Evolutionary conservation across 2,797 vertebrate genomes (phyloP).

Genomic region (Sebastes hopkinsi): DNA sequence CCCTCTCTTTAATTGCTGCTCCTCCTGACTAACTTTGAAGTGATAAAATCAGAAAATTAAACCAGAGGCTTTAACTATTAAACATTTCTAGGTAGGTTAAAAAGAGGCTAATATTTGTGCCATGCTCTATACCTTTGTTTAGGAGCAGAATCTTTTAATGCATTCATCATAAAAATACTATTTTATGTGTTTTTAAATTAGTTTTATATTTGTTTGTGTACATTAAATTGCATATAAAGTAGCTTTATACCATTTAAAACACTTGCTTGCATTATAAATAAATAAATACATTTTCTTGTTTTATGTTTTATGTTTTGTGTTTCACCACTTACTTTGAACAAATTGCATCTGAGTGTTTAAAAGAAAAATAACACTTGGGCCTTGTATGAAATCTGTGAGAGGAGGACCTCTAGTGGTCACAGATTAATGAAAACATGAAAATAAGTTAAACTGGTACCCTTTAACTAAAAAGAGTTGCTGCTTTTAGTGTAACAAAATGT

Average conservation of each 20-base stretch:
- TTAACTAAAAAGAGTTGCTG: neutral
- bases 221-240: neutral
- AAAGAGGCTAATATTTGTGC: neutral
- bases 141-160: neutral
- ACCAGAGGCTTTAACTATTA: neutral
- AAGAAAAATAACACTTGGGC: neutral
- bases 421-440: neutral
- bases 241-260: neutral
- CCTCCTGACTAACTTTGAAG: neutral
- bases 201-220: neutral
- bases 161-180: neutral
- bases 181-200: neutral
- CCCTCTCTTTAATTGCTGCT: neutral
- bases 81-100: neutral
- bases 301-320: neutral
- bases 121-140: neutral
- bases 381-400: neutral
- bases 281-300: neutral
- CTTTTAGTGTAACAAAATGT: neutral
- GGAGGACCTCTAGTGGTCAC: neutral
- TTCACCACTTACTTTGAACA: neutral
- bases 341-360: neutral
- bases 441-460: neutral
- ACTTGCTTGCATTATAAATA: neutral
- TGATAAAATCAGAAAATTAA: neutral